Evolutionary conservation across 2,113 vertebrate genomes (phyloP).

Genomic region (Chlorocebus sabaeus): DNA sequence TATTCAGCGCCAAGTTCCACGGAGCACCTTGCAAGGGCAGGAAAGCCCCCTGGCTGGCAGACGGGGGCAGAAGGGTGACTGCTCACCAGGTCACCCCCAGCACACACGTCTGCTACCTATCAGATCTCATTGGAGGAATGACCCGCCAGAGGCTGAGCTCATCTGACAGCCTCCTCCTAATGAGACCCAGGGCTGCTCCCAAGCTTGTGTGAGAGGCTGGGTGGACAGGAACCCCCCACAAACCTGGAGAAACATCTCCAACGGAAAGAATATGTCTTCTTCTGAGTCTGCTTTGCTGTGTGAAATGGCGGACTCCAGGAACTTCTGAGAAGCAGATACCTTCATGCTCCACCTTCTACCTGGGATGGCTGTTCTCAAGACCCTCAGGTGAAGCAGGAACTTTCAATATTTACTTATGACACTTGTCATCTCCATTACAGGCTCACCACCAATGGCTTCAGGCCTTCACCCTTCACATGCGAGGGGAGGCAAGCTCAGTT

Average conservation of each 20-base stretch:
- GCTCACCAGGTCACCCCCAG: constrained; percentile 42
- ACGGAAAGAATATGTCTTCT: not conserved
- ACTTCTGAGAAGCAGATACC: not conserved
- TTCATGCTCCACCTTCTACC: not conserved
- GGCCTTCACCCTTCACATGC: not conserved
- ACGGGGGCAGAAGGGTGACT: constrained; percentile 28
- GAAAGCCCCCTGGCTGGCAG: constrained; percentile 38
- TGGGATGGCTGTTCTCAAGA: not conserved
- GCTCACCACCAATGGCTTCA: not conserved
- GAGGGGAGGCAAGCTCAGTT: not conserved
- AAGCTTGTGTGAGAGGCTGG: not conserved
- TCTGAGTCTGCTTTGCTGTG: not conserved
- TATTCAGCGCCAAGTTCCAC: constrained; percentile 53
- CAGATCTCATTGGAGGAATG: constrained; percentile 52
- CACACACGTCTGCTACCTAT: constrained; percentile 55
- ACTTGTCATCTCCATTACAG: not conserved
- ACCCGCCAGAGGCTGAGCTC: constrained; percentile 6
- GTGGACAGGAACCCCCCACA: not conserved
- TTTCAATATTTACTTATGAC: not conserved
- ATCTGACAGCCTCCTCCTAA: constrained; percentile 48
- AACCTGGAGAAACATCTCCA: not conserved
- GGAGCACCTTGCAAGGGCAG: constrained; percentile 59
- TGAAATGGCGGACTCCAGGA: not conserved
- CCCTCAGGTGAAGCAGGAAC: not conserved
- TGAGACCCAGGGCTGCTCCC: constrained; percentile 58